Base-by-base conservation (phyloP, 2,888 invertebrate genomes). In the Agapetus fuscipes region DNA sequence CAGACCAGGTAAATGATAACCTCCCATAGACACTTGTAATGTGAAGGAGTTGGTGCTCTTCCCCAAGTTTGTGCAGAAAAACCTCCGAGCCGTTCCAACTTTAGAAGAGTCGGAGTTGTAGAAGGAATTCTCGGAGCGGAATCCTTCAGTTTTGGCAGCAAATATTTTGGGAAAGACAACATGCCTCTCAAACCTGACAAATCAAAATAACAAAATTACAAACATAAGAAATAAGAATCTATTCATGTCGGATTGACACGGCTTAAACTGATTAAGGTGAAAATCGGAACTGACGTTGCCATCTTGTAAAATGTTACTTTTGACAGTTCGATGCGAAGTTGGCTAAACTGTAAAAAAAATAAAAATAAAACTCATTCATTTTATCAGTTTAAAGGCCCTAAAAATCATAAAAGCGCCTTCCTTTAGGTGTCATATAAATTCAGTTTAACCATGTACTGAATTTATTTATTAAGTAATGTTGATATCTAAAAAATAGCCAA, bases 131-230 rank as follows among this genome's bases (percentile, higher is more conserved):
- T 78, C 76, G 5, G 79, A 58, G 17, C 82, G 78, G 67, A 93
- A 97, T 53, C 96, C 96, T 53, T 90, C 89, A 1, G 93, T 80
- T 48, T 88, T 83, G 51, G 80, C 78, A 30, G 86, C 80, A 41
- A 97, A 71, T 44, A 96, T 73, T 62, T 96, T 94, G 0, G 97
- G 96, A 53, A 97, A 83, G 3, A 97, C 83, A 30, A 94, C 83
- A 61, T 97, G 97, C 17, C 93, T 75, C 61, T 97, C 95, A 58
- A 90, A 91, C 55, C 90, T 86, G 54, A 57, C 72, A 42, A 12
- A 17, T 14, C 12, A 5, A 27, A 27, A 27, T 11, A 5, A 27
- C 27, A 9, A 9, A 9, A 24, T n/a, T n/a, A n/a, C n/a, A n/a
- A n/a, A n/a, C n/a, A n/a, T n/a, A n/a, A n/a, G n/a, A n/a, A n/a